phyloP scores from a whole-genome alignment of 2,888 invertebrate genomes.

The Eustalomyia histrio region DNA sequence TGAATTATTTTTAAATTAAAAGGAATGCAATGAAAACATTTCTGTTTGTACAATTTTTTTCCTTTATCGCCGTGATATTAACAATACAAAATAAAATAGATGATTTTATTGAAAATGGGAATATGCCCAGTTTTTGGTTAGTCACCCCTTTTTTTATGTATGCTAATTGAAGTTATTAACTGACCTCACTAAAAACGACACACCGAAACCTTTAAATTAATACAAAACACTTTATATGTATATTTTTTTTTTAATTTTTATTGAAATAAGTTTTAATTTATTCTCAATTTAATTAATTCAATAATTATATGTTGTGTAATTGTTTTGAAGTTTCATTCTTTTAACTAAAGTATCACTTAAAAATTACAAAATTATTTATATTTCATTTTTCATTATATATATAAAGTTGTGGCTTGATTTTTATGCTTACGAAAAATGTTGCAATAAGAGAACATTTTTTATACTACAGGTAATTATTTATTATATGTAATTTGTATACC shows the following conservation, averaged over 20 bases:
- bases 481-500: neutral
- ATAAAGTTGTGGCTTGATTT: conserved; percentile 39
- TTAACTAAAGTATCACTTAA: conserved; percentile 57
- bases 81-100: too few species aligned
- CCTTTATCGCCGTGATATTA: too few species aligned
- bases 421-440: conserved; percentile 35
- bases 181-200: too few species aligned
- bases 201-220: too few species aligned
- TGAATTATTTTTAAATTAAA: too few species aligned
- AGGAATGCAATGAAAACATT: too few species aligned
- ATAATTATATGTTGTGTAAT: conserved; percentile 39
- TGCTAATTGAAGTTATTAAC: too few species aligned
- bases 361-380: conserved; percentile 39
- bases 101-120: too few species aligned
- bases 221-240: neutral
- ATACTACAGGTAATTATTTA: conserved; percentile 43
- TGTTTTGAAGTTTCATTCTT: neutral
- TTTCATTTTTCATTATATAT: conserved; percentile 23
- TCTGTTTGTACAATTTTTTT: too few species aligned
- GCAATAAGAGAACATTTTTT: conserved; percentile 36
- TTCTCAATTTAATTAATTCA: conserved; percentile 51
- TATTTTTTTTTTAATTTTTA: conserved; percentile 34
- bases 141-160: too few species aligned
- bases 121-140: too few species aligned
- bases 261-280: conserved; percentile 38